Evolutionary conservation across 2,113 vertebrate genomes (phyloP).

Genomic region (Calyptomena viridis): DNA sequence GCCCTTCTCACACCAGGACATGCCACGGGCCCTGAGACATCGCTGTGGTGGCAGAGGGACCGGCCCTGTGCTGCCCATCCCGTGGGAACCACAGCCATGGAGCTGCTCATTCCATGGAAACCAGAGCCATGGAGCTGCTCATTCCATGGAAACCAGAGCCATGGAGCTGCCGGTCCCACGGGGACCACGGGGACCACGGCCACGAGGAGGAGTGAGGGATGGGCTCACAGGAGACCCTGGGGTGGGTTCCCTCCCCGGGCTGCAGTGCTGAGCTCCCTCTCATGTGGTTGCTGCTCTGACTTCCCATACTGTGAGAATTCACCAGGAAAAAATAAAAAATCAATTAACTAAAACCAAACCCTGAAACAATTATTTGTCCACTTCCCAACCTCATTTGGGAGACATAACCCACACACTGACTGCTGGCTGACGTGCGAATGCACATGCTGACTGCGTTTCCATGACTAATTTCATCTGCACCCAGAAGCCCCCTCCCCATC

Average conservation of each 20-base stretch:
- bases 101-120: background rate
- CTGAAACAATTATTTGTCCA: constrained; percentile 29
- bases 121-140: background rate
- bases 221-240: background rate
- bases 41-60: background rate
- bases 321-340: background rate
- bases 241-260: background rate
- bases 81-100: background rate
- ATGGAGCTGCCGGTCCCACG: background rate
- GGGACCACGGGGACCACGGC: background rate
- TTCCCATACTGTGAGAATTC: background rate
- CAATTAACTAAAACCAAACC: background rate
- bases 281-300: background rate
- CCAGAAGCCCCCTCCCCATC: constrained; percentile 1
- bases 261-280: background rate
- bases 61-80: background rate
- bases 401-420: background rate
- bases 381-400: constrained; percentile 33
- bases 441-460: constrained; percentile 26
- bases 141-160: background rate
- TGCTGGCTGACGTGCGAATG: background rate
- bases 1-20: background rate
- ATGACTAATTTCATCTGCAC: constrained; percentile 14
- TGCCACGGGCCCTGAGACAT: background rate
- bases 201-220: background rate